Conservation (phyloP, 2,888 invertebrate genomes). For the Halictus quadricinctus region DNA sequence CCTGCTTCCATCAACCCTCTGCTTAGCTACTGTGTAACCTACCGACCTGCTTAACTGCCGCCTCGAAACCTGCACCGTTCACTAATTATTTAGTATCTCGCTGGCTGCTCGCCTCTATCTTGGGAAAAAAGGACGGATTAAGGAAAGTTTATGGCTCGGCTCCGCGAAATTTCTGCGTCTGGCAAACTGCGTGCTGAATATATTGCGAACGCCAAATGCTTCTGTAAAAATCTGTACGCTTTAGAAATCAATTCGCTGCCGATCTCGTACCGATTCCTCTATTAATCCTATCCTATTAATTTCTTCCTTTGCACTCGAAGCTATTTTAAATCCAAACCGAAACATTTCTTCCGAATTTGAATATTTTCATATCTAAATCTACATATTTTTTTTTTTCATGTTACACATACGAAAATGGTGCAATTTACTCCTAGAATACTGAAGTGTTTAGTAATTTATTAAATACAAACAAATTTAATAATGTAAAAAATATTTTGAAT, state of each 20-base stretch:
- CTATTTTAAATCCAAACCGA: no score
- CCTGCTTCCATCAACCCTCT: slow-evolving; percentile 57
- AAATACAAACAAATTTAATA: no score
- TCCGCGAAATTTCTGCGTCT: neutral
- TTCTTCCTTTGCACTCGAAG: no score
- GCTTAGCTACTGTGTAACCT: slow-evolving; percentile 66
- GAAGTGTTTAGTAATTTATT: no score
- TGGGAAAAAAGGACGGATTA: slow-evolving; percentile 34
- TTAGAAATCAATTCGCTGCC: neutral
- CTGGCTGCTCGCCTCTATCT: slow-evolving; percentile 14
- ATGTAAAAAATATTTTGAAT: no score
- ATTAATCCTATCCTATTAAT: no score
- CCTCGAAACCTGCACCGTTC: slow-evolving; percentile 58
- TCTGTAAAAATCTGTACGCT: neutral
- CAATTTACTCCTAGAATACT: no score
- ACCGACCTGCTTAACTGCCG: slow-evolving; percentile 68
- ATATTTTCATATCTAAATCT: no score
- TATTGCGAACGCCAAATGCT: neutral
- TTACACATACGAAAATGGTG: no score
- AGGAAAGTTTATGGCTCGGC: slow-evolving; percentile 26
- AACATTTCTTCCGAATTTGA: no score
- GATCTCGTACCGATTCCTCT: neutral
- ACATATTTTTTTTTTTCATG: no score
- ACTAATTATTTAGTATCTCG: slow-evolving; percentile 66
- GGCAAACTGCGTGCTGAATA: neutral